phyloP scores from a whole-genome alignment of 1,140 invertebrate genomes.

The Ostrea edulis region DNA sequence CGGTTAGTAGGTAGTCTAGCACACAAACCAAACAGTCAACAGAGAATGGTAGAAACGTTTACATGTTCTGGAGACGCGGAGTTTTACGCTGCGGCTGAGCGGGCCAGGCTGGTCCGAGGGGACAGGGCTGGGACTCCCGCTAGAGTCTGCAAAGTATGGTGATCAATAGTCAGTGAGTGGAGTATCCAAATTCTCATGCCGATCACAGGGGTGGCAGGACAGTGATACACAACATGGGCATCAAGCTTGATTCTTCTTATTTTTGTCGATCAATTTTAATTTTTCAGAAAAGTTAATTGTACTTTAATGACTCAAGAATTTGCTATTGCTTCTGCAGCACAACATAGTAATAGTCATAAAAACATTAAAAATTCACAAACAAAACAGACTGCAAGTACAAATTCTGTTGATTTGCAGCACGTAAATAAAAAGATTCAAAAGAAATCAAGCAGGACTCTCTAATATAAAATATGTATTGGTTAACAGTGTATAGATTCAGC shows the following conservation, averaged over 20 bases:
- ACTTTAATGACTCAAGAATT: too few species aligned
- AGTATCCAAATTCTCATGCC: conserved; percentile 8
- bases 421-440: background rate
- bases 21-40: conserved; percentile 47
- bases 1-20: background rate
- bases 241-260: conserved; percentile 23
- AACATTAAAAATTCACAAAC: too few species aligned
- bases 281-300: too few species aligned
- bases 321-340: too few species aligned
- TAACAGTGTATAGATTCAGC: background rate
- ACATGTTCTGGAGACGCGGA: conserved; percentile 77
- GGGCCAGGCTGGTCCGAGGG: conserved; percentile 75
- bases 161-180: conserved; percentile 27
- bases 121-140: conserved; percentile 74
- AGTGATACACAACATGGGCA: background rate
- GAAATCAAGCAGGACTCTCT: conserved; percentile 14
- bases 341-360: too few species aligned
- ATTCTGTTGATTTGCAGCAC: too few species aligned
- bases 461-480: background rate
- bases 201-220: conserved; percentile 9
- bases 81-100: conserved; percentile 76
- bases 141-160: conserved; percentile 73
- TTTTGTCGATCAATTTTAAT: background rate
- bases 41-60: conserved; percentile 57
- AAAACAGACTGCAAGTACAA: too few species aligned